These are phyloP conservation scores for Sclerurus mexicanus DNA, from an alignment of 2,113 vertebrate genomes.

Conservation along the genomic window DNA sequence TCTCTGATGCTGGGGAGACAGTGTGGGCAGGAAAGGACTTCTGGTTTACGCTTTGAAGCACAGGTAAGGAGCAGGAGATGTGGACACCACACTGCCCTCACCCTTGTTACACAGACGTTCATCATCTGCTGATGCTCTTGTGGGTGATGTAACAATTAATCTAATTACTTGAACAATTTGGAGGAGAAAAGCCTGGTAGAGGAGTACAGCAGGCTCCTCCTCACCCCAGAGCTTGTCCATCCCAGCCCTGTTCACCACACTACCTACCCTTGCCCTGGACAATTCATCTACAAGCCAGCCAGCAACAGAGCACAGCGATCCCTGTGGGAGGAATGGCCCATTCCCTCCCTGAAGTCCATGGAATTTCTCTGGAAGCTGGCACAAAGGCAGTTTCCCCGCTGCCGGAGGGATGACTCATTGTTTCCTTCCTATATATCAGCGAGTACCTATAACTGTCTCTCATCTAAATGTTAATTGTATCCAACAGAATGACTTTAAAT, in stretches of 20 bases:
- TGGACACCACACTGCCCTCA: neutral
- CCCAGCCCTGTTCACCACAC: neutral
- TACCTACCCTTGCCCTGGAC: neutral
- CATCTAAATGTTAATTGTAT: slow-evolving; percentile 63
- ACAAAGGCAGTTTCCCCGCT: neutral
- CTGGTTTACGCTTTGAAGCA: neutral
- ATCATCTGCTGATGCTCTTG: neutral
- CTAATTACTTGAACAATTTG: neutral
- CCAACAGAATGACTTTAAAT: slow-evolving; percentile 60
- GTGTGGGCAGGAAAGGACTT: no score
- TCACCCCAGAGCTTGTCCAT: neutral
- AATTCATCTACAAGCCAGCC: neutral
- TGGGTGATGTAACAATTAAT: neutral
- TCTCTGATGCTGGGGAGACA: neutral
- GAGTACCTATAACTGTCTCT: slow-evolving; percentile 63
- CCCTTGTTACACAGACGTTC: neutral
- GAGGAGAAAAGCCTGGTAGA: neutral
- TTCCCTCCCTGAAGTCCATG: neutral
- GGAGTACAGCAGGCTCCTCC: neutral
- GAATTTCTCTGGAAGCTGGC: neutral
- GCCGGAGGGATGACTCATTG: slow-evolving; percentile 53
- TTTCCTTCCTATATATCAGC: slow-evolving; percentile 34
- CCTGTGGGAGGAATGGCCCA: neutral
- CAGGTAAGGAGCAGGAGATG: neutral
- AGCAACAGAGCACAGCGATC: neutral